Conservation (phyloP, 2,797 vertebrate genomes). For the Helicolenus hilgendorfi region DNA sequence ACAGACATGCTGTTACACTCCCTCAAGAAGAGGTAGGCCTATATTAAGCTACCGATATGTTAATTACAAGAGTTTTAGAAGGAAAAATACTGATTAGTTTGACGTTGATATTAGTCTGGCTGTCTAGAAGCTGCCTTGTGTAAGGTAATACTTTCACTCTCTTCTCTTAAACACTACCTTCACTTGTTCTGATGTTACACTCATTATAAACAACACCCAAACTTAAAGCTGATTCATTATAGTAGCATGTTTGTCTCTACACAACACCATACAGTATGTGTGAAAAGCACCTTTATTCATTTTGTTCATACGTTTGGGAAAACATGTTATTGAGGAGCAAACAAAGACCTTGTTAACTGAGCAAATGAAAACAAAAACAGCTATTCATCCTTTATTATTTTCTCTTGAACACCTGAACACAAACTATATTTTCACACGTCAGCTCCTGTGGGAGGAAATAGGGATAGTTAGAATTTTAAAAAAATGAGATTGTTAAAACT, state of each 20-base stretch:
- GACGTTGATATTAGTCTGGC: neutral
- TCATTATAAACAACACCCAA: neutral
- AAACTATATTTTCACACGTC: conserved; percentile 93
- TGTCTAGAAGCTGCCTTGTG: neutral
- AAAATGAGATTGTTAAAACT: neutral
- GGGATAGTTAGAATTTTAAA: neutral
- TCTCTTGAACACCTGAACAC: conserved; percentile 93
- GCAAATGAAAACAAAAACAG: conserved; percentile 19
- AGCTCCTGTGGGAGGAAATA: conserved; percentile 88
- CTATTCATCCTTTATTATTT: conserved; percentile 78
- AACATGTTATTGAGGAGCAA: neutral
- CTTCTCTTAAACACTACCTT: neutral
- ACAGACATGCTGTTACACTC: neutral
- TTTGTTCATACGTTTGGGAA: conserved; percentile 3
- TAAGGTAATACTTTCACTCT: neutral
- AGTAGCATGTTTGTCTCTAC: neutral
- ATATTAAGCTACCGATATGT: neutral
- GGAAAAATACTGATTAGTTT: neutral
- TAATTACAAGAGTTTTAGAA: neutral
- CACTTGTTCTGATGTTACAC: neutral
- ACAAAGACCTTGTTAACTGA: neutral
- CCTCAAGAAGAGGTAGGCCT: neutral
- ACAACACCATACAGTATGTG: neutral
- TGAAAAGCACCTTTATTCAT: conserved; percentile 52
- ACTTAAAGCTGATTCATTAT: neutral